Percentiles rank a stretch among this genome's conserved stretches.
These are phyloP conservation scores for Terebella lapidaria DNA, from an alignment of 2,888 invertebrate species.

Conservation along the genomic window DNA sequence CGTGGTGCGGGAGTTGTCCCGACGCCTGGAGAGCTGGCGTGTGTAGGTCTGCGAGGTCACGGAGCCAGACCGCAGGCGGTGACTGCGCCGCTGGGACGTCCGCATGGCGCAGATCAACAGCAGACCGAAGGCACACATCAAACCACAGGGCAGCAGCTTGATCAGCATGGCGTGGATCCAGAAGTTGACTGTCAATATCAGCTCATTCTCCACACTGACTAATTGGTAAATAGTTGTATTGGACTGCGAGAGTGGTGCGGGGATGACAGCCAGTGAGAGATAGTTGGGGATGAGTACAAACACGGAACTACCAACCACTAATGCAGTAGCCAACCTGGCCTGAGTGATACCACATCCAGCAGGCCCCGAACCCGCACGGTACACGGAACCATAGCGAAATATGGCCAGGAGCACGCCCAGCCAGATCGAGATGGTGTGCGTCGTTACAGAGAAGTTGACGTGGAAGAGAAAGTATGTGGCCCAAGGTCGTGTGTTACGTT, in stretches of 20 bases:
- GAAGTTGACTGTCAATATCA: neutral
- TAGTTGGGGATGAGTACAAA: conserved; percentile 80
- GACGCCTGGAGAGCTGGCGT: conserved; percentile 21
- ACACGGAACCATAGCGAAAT: conserved; percentile 66
- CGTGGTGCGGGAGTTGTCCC: conserved; percentile 67
- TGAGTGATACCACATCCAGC: neutral
- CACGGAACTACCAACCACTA: conserved; percentile 79
- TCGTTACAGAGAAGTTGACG: conserved; percentile 78
- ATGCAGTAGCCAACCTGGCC: conserved; percentile 62
- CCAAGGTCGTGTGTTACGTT: conserved; percentile 47
- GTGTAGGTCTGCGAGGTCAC: neutral
- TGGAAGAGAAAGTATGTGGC: conserved; percentile 63
- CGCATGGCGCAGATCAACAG: conserved; percentile 37
- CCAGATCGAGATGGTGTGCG: conserved; percentile 89
- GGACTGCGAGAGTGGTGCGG: neutral
- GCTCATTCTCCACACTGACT: neutral
- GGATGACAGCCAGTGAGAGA: conserved; percentile 58
- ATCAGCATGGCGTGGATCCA: conserved; percentile 57
- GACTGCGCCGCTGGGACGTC: conserved; percentile 9
- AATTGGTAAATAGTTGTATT: conserved; percentile 1
- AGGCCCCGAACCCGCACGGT: neutral
- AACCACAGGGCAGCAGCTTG: conserved; percentile 83
- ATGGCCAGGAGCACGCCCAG: conserved; percentile 85
- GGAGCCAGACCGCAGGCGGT: neutral
- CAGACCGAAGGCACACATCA: conserved; percentile 66